Evolutionary conservation across 2,888 invertebrate genomes (phyloP).

Genomic region (Hirtodrosophila cameraria): DNA sequence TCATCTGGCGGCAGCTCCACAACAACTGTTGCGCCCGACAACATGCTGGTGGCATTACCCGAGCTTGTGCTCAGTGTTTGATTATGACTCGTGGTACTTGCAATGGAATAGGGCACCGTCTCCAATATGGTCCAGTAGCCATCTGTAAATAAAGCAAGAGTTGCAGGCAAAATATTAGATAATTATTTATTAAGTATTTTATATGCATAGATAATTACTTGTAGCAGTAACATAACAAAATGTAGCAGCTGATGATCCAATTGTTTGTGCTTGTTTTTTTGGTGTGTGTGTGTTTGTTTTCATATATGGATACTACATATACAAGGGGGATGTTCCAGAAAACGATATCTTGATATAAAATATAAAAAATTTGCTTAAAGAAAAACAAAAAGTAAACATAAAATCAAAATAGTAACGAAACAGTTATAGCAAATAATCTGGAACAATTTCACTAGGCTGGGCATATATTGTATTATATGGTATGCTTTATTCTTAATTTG

Average conservation of each 20-base stretch:
- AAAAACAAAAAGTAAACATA: background rate
- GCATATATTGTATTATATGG: constrained; percentile 31
- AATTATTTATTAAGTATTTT: background rate
- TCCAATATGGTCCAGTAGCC: constrained; percentile 84
- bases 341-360: background rate
- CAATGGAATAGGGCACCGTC: constrained; percentile 82
- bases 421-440: background rate
- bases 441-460: background rate
- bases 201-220: constrained; percentile 57
- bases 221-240: constrained; percentile 49
- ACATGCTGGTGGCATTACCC: constrained; percentile 52
- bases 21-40: constrained; percentile 81
- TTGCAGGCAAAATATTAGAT: constrained; percentile 7
- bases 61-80: constrained; percentile 47
- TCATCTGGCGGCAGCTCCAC: constrained; percentile 82
- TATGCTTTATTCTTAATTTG: constrained; percentile 70
- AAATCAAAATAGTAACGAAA: constrained; percentile 1
- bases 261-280: constrained; percentile 25
- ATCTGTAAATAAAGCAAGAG: constrained; percentile 61
- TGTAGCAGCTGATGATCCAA: constrained; percentile 46
- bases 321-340: background rate
- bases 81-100: constrained; percentile 50
- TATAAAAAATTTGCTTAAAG: constrained; percentile 1
- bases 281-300: constrained; percentile 17
- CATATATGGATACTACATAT: constrained; percentile 1